A percentile compares a stretch with the other conserved stretches of the same genome.
Evolutionary conservation across 2,113 vertebrate genomes (phyloP).

Genomic region (Pungitius pungitius): DNA sequence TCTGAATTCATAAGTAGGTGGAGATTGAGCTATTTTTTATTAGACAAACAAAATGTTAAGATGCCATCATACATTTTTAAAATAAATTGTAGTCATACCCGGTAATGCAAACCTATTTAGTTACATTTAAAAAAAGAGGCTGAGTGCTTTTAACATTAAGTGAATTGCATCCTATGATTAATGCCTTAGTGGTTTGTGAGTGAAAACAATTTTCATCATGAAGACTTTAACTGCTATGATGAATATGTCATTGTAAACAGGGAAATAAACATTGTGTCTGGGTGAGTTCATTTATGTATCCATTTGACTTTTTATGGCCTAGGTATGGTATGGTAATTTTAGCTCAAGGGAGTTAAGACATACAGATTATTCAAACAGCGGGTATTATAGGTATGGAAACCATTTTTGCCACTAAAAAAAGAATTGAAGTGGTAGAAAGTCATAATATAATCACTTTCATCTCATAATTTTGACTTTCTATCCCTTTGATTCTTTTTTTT

Average conservation of each 20-base stretch:
- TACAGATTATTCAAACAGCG: constrained; percentile 25
- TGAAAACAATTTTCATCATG: constrained; percentile 28
- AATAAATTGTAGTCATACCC: constrained; percentile 30
- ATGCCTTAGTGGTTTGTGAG: constrained; percentile 26
- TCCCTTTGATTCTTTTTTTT: too few relatives aligned
- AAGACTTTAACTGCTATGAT: constrained; percentile 51
- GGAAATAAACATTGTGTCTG: constrained; percentile 21
- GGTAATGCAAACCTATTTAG: constrained; percentile 4
- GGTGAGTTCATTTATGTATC: constrained; percentile 49
- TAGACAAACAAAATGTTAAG: constrained; percentile 25
- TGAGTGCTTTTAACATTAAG: constrained; percentile 32
- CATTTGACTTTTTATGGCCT: constrained; percentile 44
- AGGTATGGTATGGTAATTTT: constrained; percentile 35
- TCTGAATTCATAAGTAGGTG: constrained; percentile 42
- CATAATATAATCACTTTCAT: too few relatives aligned
- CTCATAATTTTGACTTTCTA: too few relatives aligned
- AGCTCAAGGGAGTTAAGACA: constrained; percentile 8
- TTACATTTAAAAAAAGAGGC: constrained; percentile 35
- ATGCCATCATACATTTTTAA: constrained; percentile 36
- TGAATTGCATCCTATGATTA: constrained; percentile 37
- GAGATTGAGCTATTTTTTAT: constrained; percentile 21
- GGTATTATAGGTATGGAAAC: neutral
- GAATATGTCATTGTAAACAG: constrained; percentile 56
- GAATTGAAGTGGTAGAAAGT: too few relatives aligned
- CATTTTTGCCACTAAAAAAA: too few relatives aligned